Percentiles rank a stretch among this genome's conserved stretches.
Conservation (phyloP, 2,113 vertebrate species). For the Myanophis thanlyinensis region DNA sequence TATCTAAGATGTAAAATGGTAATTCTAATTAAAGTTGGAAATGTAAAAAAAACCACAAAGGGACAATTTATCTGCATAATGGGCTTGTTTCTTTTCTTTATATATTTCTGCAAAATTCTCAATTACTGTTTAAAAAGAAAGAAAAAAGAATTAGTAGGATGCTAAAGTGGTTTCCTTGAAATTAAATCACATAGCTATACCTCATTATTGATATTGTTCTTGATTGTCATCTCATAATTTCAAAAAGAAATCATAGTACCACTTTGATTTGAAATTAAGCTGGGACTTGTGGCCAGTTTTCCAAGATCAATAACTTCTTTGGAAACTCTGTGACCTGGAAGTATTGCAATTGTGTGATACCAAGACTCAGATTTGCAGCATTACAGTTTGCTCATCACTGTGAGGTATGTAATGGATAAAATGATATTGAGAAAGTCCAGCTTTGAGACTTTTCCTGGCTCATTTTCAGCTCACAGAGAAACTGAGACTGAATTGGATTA, state of each 20-base stretch:
- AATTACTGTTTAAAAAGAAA: background rate
- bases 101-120: background rate
- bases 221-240: background rate
- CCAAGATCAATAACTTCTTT: background rate
- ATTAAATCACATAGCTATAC: background rate
- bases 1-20: background rate
- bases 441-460: background rate
- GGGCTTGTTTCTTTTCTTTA: background rate
- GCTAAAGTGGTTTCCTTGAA: background rate
- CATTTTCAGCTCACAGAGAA: slow-evolving; percentile 39
- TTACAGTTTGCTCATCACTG: background rate
- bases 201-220: background rate
- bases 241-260: background rate
- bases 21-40: background rate
- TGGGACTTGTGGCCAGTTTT: background rate
- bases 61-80: background rate
- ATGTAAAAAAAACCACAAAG: background rate
- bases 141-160: background rate
- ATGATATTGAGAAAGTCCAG: background rate
- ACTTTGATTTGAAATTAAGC: background rate
- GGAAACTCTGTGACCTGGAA: background rate
- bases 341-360: background rate
- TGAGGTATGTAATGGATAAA: background rate
- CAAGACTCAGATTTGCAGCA: background rate
- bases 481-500: slow-evolving; percentile 43